phyloP scores from a whole-genome alignment of 1,140 invertebrate genomes.

The Bradysia coprophila region DNA sequence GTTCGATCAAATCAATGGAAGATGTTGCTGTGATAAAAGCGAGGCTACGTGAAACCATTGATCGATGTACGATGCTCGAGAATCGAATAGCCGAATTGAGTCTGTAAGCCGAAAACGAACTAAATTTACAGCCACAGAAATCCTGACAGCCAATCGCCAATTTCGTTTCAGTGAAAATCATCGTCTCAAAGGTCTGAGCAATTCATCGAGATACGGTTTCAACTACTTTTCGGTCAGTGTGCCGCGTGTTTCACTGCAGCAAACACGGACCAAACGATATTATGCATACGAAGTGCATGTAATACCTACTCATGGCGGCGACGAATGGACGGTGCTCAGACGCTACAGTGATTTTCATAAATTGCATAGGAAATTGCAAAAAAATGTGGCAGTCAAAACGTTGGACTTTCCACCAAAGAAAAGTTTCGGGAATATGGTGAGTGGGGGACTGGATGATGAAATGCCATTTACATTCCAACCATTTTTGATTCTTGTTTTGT shows the following conservation, averaged over 20 bases:
- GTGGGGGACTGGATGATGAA: too few species aligned
- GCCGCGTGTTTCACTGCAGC: constrained; percentile 10
- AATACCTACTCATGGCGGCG: constrained; percentile 29
- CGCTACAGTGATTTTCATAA: constrained; percentile 71
- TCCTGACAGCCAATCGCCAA: too few species aligned
- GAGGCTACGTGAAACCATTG: constrained; percentile 10
- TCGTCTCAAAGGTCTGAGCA: not conserved
- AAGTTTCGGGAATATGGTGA: constrained; percentile 68
- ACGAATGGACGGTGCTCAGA: constrained; percentile 78
- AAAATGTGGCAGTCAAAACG: constrained; percentile 44
- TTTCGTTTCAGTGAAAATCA: not conserved
- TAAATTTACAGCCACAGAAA: too few species aligned
- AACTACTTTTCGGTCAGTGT: constrained; percentile 19
- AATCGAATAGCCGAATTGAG: constrained; percentile 16
- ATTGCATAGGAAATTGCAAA: constrained; percentile 55
- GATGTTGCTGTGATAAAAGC: constrained; percentile 8
- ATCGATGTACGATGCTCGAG: constrained; percentile 16
- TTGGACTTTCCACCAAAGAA: constrained; percentile 84
- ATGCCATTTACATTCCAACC: too few species aligned
- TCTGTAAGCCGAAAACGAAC: constrained; percentile 2
- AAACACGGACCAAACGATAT: constrained; percentile 7
- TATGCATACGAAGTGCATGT: constrained; percentile 20
- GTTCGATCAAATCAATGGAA: not conserved
- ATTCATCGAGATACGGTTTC: constrained; percentile 9
- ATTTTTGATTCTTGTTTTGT: constrained; percentile 1